phyloP scores from a whole-genome alignment of 1,140 invertebrate genomes.

The Subanguina moxae region DNA sequence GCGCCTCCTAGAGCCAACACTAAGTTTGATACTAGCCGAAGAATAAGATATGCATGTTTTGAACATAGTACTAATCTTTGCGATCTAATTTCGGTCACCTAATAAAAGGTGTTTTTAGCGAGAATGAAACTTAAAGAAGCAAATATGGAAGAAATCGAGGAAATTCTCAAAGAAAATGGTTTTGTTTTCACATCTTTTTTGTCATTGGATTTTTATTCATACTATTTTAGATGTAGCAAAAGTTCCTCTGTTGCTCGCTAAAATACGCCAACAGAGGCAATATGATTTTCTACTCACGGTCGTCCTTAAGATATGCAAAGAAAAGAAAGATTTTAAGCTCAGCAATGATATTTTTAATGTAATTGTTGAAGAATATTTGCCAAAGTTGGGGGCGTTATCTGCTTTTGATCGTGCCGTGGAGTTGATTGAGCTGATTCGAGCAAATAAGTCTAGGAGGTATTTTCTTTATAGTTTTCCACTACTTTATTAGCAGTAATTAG shows the following conservation, averaged over 20 bases:
- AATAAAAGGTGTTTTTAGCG: too few species aligned
- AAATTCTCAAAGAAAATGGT: conserved; percentile 3
- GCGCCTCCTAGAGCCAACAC: too few species aligned
- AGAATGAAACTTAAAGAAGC: background rate
- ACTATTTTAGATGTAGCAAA: background rate
- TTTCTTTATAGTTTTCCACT: background rate
- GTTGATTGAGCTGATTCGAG: background rate
- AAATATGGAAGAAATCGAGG: background rate
- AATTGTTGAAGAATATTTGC: background rate
- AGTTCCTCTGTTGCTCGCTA: background rate
- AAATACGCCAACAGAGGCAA: background rate
- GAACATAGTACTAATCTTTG: too few species aligned
- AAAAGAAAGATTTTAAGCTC: background rate
- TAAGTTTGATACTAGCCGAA: too few species aligned
- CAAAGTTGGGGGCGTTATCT: background rate
- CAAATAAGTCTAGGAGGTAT: background rate
- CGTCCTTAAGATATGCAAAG: background rate
- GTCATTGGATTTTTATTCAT: background rate
- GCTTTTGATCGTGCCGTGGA: background rate
- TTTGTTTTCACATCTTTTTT: background rate
- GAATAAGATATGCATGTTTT: too few species aligned
- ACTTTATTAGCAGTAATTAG: background rate
- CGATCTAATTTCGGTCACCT: too few species aligned
- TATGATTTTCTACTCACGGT: background rate
- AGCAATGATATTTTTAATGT: background rate